phyloP scores from a whole-genome alignment of 2,113 vertebrate species.

The Eulemur rufifrons region DNA sequence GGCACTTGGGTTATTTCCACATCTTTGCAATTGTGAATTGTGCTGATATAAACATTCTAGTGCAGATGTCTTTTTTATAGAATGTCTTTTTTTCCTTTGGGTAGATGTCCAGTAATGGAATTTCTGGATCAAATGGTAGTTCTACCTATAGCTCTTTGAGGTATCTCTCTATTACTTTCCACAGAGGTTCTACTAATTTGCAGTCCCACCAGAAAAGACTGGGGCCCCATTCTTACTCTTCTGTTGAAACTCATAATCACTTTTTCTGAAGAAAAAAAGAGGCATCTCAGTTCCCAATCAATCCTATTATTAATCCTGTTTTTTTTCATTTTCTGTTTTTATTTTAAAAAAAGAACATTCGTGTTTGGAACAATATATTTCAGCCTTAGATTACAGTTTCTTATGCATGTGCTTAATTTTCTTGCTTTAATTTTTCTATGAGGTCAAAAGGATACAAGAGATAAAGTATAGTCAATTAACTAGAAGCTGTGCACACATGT shows the following conservation, averaged over 20 bases:
- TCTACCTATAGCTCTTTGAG: too few species aligned
- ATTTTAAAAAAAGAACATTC: background rate
- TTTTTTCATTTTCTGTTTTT: background rate
- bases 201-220: too few species aligned
- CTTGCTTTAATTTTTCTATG: conserved; percentile 21
- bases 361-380: background rate
- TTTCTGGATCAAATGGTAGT: too few species aligned
- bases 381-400: background rate
- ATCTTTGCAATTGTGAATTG: too few species aligned
- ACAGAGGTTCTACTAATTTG: too few species aligned
- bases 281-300: background rate
- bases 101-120: too few species aligned
- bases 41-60: too few species aligned
- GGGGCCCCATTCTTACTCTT: too few species aligned
- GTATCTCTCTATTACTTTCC: too few species aligned
- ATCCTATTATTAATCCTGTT: background rate
- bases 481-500: conserved; percentile 4
- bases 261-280: background rate
- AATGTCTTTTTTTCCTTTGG: too few species aligned
- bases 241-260: background rate
- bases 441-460: conserved; percentile 1
- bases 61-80: too few species aligned
- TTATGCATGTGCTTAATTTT: background rate
- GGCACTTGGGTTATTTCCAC: too few species aligned
- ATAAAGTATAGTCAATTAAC: conserved; percentile 51